Conservation (phyloP, 2,888 invertebrate species). For the Venusia cambrica region DNA sequence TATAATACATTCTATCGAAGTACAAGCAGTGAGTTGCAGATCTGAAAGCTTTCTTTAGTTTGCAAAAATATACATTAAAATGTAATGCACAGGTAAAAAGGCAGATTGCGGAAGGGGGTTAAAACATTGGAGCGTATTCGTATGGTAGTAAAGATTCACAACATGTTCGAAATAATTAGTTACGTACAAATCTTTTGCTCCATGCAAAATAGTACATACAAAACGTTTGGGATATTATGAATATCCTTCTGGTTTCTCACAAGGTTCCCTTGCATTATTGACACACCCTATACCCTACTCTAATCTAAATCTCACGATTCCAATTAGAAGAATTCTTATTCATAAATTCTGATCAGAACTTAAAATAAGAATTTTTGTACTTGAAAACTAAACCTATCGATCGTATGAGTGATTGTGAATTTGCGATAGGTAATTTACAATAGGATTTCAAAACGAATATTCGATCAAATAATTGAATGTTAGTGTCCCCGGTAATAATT, state of each 20-base stretch:
- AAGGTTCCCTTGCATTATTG: constrained; percentile 84
- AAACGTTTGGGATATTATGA: constrained; percentile 72
- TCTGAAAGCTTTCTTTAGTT: too few relatives aligned
- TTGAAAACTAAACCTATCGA: constrained; percentile 28
- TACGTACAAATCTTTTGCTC: constrained; percentile 74
- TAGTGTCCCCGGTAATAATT: constrained; percentile 12
- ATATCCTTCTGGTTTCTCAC: constrained; percentile 83
- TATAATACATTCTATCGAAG: too few relatives aligned
- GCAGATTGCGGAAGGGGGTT: constrained; percentile 1
- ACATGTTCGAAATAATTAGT: constrained; percentile 41
- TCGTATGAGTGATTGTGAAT: constrained; percentile 25
- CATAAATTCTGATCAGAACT: constrained; percentile 16
- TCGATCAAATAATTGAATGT: constrained; percentile 14
- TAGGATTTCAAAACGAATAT: background rate
- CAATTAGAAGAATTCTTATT: constrained; percentile 23
- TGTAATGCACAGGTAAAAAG: constrained; percentile 16
- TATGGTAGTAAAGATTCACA: constrained; percentile 49
- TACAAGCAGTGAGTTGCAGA: too few relatives aligned
- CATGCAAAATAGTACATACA: constrained; percentile 92
- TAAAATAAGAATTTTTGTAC: constrained; percentile 25
- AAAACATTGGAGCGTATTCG: constrained; percentile 40
- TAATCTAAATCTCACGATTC: constrained; percentile 17
- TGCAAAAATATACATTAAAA: constrained; percentile 5
- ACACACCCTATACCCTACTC: constrained; percentile 37
- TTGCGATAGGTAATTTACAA: constrained; percentile 1